A percentile compares a stretch with the other conserved stretches of the same genome.
phyloP scores from a whole-genome alignment of 1,140 invertebrate species.

The Chelonus insularis region DNA sequence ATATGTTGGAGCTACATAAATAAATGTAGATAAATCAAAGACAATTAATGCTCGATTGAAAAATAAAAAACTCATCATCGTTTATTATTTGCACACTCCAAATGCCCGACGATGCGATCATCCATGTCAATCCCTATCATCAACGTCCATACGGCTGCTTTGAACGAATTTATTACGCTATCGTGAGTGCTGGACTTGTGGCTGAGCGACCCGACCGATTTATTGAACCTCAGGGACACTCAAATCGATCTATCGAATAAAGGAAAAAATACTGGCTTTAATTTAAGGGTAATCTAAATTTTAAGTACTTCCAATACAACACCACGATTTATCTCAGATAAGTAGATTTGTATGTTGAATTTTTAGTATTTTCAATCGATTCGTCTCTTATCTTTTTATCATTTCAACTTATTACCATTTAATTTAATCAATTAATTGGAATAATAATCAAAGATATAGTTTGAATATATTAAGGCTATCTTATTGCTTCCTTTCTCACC shows the following conservation, averaged over 20 bases:
- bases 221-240: background rate
- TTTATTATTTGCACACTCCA: slow-evolving; percentile 35
- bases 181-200: slow-evolving; percentile 11
- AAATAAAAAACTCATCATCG: slow-evolving; percentile 3
- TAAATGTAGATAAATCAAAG: background rate
- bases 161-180: slow-evolving; percentile 39
- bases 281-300: no score
- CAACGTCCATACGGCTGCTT: slow-evolving; percentile 33
- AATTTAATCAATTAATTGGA: no score
- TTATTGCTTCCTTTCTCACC: no score
- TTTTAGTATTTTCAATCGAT: no score
- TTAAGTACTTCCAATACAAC: no score
- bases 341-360: no score
- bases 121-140: slow-evolving; percentile 41
- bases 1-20: background rate
- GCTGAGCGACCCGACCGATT: background rate
- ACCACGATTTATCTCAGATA: no score
- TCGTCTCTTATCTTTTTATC: no score
- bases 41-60: slow-evolving; percentile 10
- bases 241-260: slow-evolving; percentile 25
- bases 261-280: background rate
- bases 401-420: no score
- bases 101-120: slow-evolving; percentile 48
- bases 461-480: no score
- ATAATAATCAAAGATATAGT: no score